These are phyloP conservation scores for Galbula dea DNA, from an alignment of 2,113 vertebrate genomes.

Conservation along the genomic window DNA sequence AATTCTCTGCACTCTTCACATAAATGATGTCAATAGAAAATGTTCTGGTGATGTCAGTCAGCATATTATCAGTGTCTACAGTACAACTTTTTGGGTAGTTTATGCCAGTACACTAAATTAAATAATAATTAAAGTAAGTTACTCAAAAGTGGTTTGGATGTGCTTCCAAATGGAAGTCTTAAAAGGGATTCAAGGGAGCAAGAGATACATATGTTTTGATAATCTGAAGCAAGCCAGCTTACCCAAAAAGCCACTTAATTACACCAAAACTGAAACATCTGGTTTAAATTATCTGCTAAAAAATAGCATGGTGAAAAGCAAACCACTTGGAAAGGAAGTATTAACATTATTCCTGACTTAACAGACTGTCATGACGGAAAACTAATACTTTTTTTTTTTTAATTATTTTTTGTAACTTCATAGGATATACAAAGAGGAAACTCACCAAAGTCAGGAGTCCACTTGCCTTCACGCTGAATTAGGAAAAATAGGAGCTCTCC, in stretches of 20 bases:
- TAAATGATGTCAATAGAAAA: background rate
- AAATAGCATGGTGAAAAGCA: slow-evolving; percentile 7
- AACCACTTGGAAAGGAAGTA: slow-evolving; percentile 12
- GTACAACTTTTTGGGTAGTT: background rate
- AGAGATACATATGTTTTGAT: slow-evolving; percentile 42
- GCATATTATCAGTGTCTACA: background rate
- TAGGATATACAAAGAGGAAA: background rate
- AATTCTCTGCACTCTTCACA: background rate
- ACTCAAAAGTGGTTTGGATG: slow-evolving; percentile 25
- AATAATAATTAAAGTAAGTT: slow-evolving; percentile 40
- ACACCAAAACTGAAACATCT: slow-evolving; percentile 48
- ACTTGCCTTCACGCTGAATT: fast-evolving
- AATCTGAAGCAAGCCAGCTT: slow-evolving; percentile 39
- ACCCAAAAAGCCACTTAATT: slow-evolving; percentile 43
- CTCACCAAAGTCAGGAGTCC: background rate
- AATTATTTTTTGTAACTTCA: background rate
- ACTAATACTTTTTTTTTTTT: background rate
- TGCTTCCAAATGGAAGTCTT: slow-evolving; percentile 18
- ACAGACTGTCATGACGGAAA: background rate
- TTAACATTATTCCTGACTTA: slow-evolving; percentile 9
- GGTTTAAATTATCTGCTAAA: slow-evolving; percentile 23
- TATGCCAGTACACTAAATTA: background rate
- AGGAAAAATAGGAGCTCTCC: background rate
- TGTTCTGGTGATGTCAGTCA: background rate
- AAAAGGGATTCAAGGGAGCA: background rate